Evolutionary conservation across 1,140 invertebrate genomes (phyloP), one percentile per base, ranked within the genome.

Genomic region (Caerostris extrusa): DNA sequence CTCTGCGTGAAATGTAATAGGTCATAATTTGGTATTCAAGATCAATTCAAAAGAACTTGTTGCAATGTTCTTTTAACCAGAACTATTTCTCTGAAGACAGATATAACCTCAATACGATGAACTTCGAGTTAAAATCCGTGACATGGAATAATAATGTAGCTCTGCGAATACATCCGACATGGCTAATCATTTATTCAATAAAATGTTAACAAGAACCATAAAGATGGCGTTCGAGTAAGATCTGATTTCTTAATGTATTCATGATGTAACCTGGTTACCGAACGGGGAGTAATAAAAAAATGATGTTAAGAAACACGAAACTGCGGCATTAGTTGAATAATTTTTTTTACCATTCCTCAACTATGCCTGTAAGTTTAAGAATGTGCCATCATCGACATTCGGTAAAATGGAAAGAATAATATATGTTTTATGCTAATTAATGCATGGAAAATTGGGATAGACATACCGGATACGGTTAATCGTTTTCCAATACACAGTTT

Each of bases 401-500:
- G 0, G 12, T 5, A 77, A 77, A 77, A 77, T 50, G 53, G 71
- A 77, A 77, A 5, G 71, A 50, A 14, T 77, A 77, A 77, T 34
- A 53, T 14, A 85, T 85, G 83, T 85, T 14, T 85, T 85, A 85
- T 85, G 83, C 83, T 85, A 85, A 85, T 85, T 85, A 56, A 50
- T 85, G 83, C 56, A 14, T n/a, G n/a, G 57, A 85, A 85, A 85
- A 85, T 85, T 85, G 83, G 34, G 12, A 19, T 85, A n/a, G 83
- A 85, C 83, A 85, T 85, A 58, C 57, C 12, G n/a, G 83, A 60
- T 85, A 58, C 83, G 34, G 83, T 85, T 85, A 85, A 85, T 85
- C 83, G 83, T 85, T 85, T 85, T 85, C 57, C 83, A 60, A 85
- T 85, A 85, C 34, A n/a, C n/a, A 85, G 56, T 85, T 85, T 60